Evolutionary conservation across 2,113 vertebrate genomes (phyloP).

Genomic region (Rutilus rutilus): DNA sequence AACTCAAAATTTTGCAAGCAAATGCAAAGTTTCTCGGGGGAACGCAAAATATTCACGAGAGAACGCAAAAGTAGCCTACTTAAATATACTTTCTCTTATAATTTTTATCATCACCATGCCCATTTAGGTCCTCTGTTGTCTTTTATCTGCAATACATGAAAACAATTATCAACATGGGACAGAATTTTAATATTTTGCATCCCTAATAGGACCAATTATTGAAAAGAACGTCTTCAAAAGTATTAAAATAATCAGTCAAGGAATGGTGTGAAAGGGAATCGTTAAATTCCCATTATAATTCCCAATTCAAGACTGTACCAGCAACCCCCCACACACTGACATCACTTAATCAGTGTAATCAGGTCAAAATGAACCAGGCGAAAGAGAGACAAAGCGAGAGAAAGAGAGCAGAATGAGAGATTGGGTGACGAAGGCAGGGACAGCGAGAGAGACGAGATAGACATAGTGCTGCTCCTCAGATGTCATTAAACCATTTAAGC

Average conservation of each 20-base stretch:
- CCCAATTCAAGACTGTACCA: neutral
- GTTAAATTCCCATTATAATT: neutral
- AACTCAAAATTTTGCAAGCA: too few species aligned
- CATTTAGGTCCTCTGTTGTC: neutral
- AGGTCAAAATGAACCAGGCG: slow-evolving; percentile 14
- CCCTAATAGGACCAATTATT: neutral
- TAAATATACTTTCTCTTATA: neutral
- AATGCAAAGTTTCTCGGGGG: too few species aligned
- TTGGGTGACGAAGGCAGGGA: neutral
- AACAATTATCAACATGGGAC: neutral
- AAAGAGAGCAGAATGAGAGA: slow-evolving; percentile 12
- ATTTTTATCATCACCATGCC: neutral
- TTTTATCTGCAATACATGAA: neutral
- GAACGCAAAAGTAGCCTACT: neutral
- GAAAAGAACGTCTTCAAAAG: neutral
- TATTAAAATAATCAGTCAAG: neutral
- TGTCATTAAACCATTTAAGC: slow-evolving; percentile 21
- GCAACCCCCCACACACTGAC: slow-evolving; percentile 3
- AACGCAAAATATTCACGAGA: too few species aligned
- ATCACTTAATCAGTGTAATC: slow-evolving; percentile 40
- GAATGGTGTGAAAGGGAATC: neutral
- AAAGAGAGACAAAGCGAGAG: neutral
- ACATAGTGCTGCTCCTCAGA: neutral
- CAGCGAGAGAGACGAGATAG: slow-evolving; percentile 11
- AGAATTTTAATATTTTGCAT: neutral